Evolutionary conservation across 2,888 invertebrate genomes (phyloP).

Genomic region (Archaeoteleia sp.): DNA sequence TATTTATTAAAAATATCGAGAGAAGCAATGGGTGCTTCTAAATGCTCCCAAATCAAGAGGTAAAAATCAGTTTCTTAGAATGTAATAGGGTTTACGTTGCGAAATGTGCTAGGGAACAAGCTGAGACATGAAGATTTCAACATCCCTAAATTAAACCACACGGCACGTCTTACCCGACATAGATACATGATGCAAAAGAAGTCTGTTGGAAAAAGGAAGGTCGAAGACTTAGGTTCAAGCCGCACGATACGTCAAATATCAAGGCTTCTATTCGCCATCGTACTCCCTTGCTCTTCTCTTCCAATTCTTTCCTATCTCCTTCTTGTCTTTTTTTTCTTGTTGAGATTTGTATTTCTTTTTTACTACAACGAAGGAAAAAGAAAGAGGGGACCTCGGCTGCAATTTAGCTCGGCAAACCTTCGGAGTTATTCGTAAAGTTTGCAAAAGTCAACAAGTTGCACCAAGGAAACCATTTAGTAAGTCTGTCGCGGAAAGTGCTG

Average conservation of each 20-base stretch:
- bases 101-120: background rate
- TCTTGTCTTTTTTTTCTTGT: conserved; percentile 26
- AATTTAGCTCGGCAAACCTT: conserved; percentile 29
- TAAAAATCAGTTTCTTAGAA: background rate
- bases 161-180: conserved; percentile 7
- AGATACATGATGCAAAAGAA: conserved; percentile 19
- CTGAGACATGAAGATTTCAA: conserved; percentile 9
- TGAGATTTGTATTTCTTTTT: conserved; percentile 9
- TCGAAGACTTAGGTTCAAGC: conserved; percentile 4
- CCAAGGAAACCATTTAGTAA: conserved; percentile 16
- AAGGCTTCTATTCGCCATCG: conserved; percentile 15
- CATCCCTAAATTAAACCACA: conserved; percentile 24
- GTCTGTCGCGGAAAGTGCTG: conserved; percentile 16
- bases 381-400: conserved; percentile 19
- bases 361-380: conserved; percentile 10
- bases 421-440: conserved; percentile 30
- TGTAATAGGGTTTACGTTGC: background rate
- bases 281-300: conserved; percentile 13
- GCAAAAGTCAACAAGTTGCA: conserved; percentile 41
- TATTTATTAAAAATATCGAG: too few species aligned
- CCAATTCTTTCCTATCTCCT: conserved; percentile 9
- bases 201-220: conserved; percentile 10
- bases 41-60: too few species aligned
- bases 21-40: too few species aligned
- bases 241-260: conserved; percentile 9